Evolutionary conservation across 2,113 vertebrate genomes (phyloP), one percentile per base, ranked within the genome.

Genomic region (Boleophthalmus pectinirostris): DNA sequence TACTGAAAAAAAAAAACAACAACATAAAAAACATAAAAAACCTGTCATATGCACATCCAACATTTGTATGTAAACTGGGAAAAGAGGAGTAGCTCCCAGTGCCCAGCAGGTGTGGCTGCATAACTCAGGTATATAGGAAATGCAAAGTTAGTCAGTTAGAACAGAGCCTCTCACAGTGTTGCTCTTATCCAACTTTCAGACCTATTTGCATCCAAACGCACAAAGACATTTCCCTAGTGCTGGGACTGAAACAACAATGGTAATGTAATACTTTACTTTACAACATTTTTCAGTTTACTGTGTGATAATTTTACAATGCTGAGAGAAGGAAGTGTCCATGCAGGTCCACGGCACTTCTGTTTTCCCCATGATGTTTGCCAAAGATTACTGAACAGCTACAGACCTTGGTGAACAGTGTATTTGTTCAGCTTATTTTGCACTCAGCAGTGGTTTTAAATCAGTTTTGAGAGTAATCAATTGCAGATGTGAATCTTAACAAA

Each of bases 101-200:
- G 33, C 9, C 18, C 46, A 49, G 77, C 77, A 83, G 83, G 77
- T 76, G 80, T 77, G 49, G 15, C 75, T 54, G 25, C 35, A 29
- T 68, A 38, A 51, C 69, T 53, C 69, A 86, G 75, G 77, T 43
- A 43, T 43, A 43, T 82, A 87, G 85, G 82, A 88, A 87, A 91
- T 90, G 89, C 90, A 90, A 90, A 91, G 78, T 24, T 86, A 68
- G 23, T 61, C 71, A 80, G 78, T 69, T 65, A 75, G 64, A 78
- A 70, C 77, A 65, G 74, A 60, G 60, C 33, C 70, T 69, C 56
- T 38, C 33, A 64, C 10, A 20, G 61, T 72, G 51, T 79, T 58
- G 0, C 71, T 78, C 18, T 15, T 67, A 70, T 73, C 68, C 66
- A 68, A 45, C 49, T 63, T 18, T 72, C 73, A 43, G 53, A 49